Base-by-base conservation (phyloP, 2,797 vertebrate species). In the Manis pentadactyla region DNA sequence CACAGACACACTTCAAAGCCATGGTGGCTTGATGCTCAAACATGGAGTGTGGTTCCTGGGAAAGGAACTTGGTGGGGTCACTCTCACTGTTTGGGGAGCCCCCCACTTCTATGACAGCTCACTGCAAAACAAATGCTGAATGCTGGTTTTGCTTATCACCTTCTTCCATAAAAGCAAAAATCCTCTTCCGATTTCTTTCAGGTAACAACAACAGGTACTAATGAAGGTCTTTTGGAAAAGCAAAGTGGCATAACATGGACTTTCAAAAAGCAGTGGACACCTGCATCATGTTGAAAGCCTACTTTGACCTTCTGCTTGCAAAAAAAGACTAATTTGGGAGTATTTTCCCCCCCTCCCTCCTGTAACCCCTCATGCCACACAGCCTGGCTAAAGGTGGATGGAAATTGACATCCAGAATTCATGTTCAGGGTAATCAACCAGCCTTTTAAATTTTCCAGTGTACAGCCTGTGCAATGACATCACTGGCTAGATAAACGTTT, bases 301-400 rank as follows among this genome's bases (percentile, higher is more conserved):
- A 93, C 85, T 87, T 94, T 34, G 4, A 84, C 53, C 39, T 0
- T 49, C 7, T 83, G 79, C 97, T 93, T 77, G 96, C 95, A 95
- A 96, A 95, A 95, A 46, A 75, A 31, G 87, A 93, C 96, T 94
- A 96, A 90, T 37, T 18, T 21, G 81, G 64, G 63, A 55, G 42
- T 91, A 1, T 74, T 94, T 81, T 79, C 39, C 37, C 39, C 19
- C 19, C 25, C 23, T 81, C 86, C 53, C 11, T 49, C 86, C 51
- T 29, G 6, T 66, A 51, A 71, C n/a, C 66, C 29, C 88, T 89
- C 64, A 37, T 0, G 5, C 39, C 66, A 95, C 49, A 29, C 37
- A 57, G n/a, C n/a, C 77, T 81, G 85, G 85, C 69, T 7, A 1
- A 51, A 68, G 46, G 21, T 0, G 5, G 34, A 9, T 95, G 61